These are phyloP conservation scores for Cossypha caffra DNA, from an alignment of 2,797 vertebrate genomes.

Conservation along the genomic window DNA sequence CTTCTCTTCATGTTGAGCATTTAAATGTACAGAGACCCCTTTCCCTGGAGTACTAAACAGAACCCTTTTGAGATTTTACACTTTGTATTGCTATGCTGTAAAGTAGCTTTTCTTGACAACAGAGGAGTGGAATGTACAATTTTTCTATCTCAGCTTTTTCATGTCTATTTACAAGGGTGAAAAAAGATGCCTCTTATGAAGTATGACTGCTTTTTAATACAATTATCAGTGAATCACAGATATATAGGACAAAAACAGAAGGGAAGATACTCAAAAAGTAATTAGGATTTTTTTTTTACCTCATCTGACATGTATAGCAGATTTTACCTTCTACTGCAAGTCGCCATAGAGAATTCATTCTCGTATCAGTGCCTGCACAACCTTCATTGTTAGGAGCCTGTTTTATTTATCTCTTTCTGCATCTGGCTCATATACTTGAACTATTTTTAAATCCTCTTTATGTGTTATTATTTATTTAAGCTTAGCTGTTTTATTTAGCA, in stretches of 20 bases:
- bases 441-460: constrained; percentile 26
- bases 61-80: not conserved
- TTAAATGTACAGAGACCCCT: not conserved
- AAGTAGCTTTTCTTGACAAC: not conserved
- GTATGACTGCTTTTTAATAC: not conserved
- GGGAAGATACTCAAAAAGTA: not conserved
- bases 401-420: not conserved
- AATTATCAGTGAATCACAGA: not conserved
- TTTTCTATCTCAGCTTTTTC: not conserved
- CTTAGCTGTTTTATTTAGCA: not conserved
- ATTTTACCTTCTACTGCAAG: not conserved
- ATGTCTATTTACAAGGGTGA: not conserved
- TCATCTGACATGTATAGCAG: not conserved
- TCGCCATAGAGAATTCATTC: not conserved
- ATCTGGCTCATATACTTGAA: not conserved
- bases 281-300: not conserved
- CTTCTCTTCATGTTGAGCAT: not conserved
- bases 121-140: not conserved
- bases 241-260: not conserved
- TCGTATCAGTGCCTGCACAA: not conserved
- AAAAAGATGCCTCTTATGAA: not conserved
- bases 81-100: not conserved
- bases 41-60: not conserved
- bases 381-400: not conserved
- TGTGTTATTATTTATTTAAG: constrained; percentile 48